Percentiles rank a stretch among this genome's conserved stretches.
phyloP scores from a whole-genome alignment of 2,113 vertebrate species.

The Percopsis transmontana region DNA sequence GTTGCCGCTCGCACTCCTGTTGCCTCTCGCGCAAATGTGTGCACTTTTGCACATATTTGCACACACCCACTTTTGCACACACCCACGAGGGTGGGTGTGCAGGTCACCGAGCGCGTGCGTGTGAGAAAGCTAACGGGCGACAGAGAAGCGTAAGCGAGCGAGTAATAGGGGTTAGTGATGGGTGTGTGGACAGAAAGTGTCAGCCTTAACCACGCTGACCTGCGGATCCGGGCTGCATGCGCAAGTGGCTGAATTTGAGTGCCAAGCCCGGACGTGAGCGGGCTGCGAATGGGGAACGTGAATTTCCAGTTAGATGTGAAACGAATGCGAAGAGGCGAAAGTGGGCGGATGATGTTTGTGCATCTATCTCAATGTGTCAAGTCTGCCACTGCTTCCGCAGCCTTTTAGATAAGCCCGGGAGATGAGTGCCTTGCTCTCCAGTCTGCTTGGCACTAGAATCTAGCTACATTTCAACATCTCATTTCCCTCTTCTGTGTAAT shows the following conservation, averaged over 20 bases:
- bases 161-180: slow-evolving; percentile 79
- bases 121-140: slow-evolving; percentile 52
- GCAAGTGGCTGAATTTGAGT: slow-evolving; percentile 72
- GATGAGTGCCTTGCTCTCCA: slow-evolving; percentile 32
- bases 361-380: slow-evolving; percentile 62
- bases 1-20: too few species aligned
- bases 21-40: too few species aligned
- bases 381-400: slow-evolving; percentile 41
- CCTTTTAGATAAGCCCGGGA: slow-evolving; percentile 39
- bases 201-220: slow-evolving; percentile 80
- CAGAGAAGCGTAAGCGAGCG: slow-evolving; percentile 69
- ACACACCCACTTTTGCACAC: too few species aligned
- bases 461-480: slow-evolving; percentile 40
- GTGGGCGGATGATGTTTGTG: slow-evolving; percentile 56
- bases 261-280: slow-evolving; percentile 56
- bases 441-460: slow-evolving; percentile 38
- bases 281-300: slow-evolving; percentile 33
- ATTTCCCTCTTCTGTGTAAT: slow-evolving; percentile 48
- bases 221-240: slow-evolving; percentile 61
- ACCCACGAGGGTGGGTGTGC: not conserved
- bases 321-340: slow-evolving; percentile 66
- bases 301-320: slow-evolving; percentile 68
- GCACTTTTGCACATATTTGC: too few species aligned
- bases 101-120: not conserved
- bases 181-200: slow-evolving; percentile 78